Conservation (phyloP, 53 echinoderm and acorn worm genomes). For the Apostichopus leukothele region DNA sequence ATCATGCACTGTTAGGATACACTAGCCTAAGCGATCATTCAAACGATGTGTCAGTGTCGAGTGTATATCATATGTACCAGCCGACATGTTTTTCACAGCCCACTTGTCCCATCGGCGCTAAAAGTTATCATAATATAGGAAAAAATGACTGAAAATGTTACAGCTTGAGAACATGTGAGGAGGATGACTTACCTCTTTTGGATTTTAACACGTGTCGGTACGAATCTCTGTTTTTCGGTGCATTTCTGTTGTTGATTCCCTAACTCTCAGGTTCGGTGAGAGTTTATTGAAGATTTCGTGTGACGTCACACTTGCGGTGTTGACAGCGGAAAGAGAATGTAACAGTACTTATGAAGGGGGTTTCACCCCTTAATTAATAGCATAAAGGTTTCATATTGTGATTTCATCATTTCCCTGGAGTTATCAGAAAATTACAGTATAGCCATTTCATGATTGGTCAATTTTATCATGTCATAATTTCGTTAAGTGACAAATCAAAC, state of each 20-base stretch:
- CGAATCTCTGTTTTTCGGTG: conserved; percentile 21
- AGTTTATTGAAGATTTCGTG: conserved; percentile 47
- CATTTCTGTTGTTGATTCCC: conserved; percentile 12
- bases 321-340: not conserved
- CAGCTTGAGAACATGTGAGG: not conserved
- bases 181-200: conserved; percentile 31
- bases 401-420: too few relatives aligned
- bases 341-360: not conserved
- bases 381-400: too few relatives aligned
- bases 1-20: conserved; percentile 17
- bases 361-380: too few relatives aligned
- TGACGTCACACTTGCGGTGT: conserved; percentile 40
- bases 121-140: conserved; percentile 12
- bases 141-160: conserved; percentile 19
- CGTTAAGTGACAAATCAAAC: not conserved
- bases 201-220: conserved; percentile 24
- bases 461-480: not conserved
- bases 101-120: conserved; percentile 40
- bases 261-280: conserved; percentile 16
- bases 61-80: not conserved
- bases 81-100: conserved; percentile 50
- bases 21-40: conserved; percentile 22
- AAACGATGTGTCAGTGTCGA: conserved; percentile 14
- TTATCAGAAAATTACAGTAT: too few relatives aligned
- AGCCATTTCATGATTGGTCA: not conserved